phyloP scores from a whole-genome alignment of 2,888 invertebrate species.

The Mystacides longicornis region DNA sequence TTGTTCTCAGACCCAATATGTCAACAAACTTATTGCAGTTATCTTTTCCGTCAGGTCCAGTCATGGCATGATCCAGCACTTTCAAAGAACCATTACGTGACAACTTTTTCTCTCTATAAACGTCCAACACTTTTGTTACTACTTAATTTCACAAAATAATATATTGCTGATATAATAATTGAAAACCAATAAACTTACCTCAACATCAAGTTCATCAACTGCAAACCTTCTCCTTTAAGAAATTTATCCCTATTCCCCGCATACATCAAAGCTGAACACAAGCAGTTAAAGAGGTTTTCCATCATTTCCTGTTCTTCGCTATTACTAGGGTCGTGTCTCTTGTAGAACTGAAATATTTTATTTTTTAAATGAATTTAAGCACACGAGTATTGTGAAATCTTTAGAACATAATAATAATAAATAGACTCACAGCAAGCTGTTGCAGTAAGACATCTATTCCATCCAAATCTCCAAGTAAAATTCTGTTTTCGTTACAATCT shows the following conservation, averaged over 20 bases:
- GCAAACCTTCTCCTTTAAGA: slow-evolving; percentile 92
- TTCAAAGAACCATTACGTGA: slow-evolving; percentile 94
- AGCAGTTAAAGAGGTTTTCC: slow-evolving; percentile 95
- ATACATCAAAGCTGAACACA: slow-evolving; percentile 90
- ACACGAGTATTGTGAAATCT: no score
- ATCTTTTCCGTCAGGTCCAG: slow-evolving; percentile 86
- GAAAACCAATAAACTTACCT: no score
- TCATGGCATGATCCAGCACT: slow-evolving; percentile 95
- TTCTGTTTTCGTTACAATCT: slow-evolving; percentile 74
- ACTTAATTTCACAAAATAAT: no score
- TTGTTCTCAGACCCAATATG: slow-evolving; percentile 89
- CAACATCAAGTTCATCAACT: slow-evolving; percentile 98
- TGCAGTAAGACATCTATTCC: slow-evolving; percentile 94
- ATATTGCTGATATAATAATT: no score
- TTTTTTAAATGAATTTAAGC: no score
- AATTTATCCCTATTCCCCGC: slow-evolving; percentile 86
- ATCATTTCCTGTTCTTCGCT: slow-evolving; percentile 96
- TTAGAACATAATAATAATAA: no score
- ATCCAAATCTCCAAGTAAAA: slow-evolving; percentile 82
- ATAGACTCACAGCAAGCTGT: slow-evolving; percentile 74
- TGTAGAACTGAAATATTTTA: slow-evolving; percentile 66
- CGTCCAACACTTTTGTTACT: no score
- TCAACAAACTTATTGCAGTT: slow-evolving; percentile 98
- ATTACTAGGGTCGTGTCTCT: slow-evolving; percentile 84
- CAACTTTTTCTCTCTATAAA: slow-evolving; percentile 87